These are phyloP conservation scores for Ursus arctos DNA, from an alignment of 2,113 vertebrate species.

Conservation along the genomic window DNA sequence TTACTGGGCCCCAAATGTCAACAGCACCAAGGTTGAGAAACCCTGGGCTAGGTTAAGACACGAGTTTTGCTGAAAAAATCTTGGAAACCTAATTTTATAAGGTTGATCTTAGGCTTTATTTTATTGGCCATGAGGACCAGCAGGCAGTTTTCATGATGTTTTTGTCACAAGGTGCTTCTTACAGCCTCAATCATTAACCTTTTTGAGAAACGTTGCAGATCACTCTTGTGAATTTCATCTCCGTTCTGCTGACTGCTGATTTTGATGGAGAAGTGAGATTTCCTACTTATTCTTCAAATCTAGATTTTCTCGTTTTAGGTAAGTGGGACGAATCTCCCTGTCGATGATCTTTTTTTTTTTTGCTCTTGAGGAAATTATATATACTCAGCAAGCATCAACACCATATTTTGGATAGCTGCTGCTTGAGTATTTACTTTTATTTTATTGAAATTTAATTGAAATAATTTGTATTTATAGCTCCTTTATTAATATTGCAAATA, in stretches of 20 bases:
- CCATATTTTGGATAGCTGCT: background rate
- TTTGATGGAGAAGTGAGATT: background rate
- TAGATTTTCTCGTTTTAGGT: background rate
- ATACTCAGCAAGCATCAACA: background rate
- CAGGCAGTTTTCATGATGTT: background rate
- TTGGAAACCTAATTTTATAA: background rate
- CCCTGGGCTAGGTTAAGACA: background rate
- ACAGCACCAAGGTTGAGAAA: background rate
- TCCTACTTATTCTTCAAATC: background rate
- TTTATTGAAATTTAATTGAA: slow-evolving; percentile 9
- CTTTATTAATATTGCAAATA: background rate
- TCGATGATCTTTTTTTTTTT: background rate
- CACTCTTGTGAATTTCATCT: background rate
- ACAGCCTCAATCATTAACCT: background rate
- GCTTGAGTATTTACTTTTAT: background rate
- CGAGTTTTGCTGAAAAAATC: background rate
- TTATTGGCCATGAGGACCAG: background rate
- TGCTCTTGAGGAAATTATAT: background rate
- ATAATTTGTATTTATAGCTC: background rate
- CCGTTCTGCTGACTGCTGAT: background rate
- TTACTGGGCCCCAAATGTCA: background rate
- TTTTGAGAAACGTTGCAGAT: slow-evolving; percentile 7
- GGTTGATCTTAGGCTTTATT: background rate
- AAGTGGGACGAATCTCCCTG: background rate
- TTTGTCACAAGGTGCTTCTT: background rate